Evolutionary conservation across 1,140 invertebrate species (phyloP).

Genomic region (Hylaeus volcanicus): DNA sequence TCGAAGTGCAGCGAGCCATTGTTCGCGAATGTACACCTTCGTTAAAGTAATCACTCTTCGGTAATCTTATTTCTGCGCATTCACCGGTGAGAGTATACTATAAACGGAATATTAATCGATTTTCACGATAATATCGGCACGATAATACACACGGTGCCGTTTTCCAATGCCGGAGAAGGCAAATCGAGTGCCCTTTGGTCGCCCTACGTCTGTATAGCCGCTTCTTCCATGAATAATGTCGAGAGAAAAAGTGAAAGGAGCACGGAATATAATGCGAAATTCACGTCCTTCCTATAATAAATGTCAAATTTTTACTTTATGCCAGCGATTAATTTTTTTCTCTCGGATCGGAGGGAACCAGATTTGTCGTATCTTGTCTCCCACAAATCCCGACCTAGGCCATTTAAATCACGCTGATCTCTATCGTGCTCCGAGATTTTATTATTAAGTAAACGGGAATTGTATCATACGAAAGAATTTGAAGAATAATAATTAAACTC

Average conservation of each 20-base stretch:
- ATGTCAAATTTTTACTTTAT: slow-evolving; percentile 47
- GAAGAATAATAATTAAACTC: too few species aligned
- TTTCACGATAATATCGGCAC: neutral
- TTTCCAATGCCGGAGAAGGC: neutral
- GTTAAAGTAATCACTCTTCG: too few species aligned
- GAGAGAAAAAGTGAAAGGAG: slow-evolving; percentile 1
- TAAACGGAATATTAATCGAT: too few species aligned
- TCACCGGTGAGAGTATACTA: too few species aligned
- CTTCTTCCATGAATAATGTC: slow-evolving; percentile 14
- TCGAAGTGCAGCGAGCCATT: too few species aligned
- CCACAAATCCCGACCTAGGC: slow-evolving; percentile 14
- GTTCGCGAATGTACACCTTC: too few species aligned
- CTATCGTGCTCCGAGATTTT: neutral
- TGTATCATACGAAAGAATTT: too few species aligned
- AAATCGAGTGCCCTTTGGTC: slow-evolving; percentile 40
- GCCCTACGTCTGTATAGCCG: slow-evolving; percentile 18
- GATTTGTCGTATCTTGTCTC: slow-evolving; percentile 17
- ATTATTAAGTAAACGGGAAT: too few species aligned
- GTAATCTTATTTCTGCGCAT: too few species aligned
- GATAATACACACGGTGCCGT: neutral
- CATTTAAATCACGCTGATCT: slow-evolving; percentile 33
- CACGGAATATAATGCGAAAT: slow-evolving; percentile 8
- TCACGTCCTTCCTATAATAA: slow-evolving; percentile 19
- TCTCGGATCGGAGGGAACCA: neutral
- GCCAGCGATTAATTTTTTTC: slow-evolving; percentile 17